Conservation (phyloP, 2,797 vertebrate genomes). For the Esox lucius region DNA sequence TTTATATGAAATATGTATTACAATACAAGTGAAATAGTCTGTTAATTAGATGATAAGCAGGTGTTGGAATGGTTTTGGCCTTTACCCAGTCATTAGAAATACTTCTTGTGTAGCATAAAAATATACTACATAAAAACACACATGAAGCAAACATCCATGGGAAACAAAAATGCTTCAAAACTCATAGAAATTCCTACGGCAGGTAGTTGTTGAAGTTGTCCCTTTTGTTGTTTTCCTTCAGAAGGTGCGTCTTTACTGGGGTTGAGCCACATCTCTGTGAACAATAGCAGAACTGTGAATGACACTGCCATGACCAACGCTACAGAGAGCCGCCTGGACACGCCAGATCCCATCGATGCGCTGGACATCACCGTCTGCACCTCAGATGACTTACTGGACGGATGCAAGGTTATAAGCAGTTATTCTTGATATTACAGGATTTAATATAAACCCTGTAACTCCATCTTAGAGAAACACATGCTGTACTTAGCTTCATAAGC, state of each 20-base stretch:
- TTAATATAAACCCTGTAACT: neutral
- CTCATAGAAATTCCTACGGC: neutral
- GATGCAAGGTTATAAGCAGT: constrained; percentile 81
- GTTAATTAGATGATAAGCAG: too few relatives aligned
- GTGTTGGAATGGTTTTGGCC: too few relatives aligned
- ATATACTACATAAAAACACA: neutral
- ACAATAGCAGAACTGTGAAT: constrained; percentile 80
- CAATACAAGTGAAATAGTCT: too few relatives aligned
- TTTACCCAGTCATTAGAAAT: too few relatives aligned
- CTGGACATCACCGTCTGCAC: constrained; percentile 85
- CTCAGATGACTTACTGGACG: constrained; percentile 90
- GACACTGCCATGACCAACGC: constrained; percentile 81
- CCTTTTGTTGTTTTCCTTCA: constrained; percentile 14
- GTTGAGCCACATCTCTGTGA: constrained; percentile 90
- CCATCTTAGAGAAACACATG: neutral
- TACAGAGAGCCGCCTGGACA: constrained; percentile 77
- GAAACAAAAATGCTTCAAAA: neutral
- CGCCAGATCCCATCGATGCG: constrained; percentile 79
- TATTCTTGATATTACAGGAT: neutral
- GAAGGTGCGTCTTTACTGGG: constrained; percentile 80
- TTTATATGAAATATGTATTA: too few relatives aligned
- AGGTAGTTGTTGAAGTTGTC: too few relatives aligned
- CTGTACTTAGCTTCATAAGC: neutral
- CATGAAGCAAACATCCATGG: neutral
- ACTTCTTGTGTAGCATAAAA: neutral